Conservation (phyloP, 2,797 vertebrate species). For the Sebastes itinus region DNA sequence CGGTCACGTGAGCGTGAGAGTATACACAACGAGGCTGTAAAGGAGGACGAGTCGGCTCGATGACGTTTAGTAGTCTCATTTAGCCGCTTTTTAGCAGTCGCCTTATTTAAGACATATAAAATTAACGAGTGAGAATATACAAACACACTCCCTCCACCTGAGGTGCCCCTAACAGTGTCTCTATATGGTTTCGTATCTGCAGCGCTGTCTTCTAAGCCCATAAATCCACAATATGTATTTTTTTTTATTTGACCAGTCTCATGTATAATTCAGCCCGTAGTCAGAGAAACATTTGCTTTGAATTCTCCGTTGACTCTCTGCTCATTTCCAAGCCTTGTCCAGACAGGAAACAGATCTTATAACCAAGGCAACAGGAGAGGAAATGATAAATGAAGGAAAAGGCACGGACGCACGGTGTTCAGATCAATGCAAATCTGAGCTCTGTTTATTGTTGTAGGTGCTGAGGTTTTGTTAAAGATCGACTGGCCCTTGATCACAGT, state of each 20-base stretch:
- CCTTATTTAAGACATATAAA: no score
- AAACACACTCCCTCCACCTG: background rate
- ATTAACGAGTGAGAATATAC: no score
- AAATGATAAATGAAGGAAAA: slow-evolving; percentile 37
- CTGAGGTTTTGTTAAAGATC: slow-evolving; percentile 13
- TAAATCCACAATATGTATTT: background rate
- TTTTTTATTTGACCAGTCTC: slow-evolving; percentile 4
- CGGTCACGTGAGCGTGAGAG: no score
- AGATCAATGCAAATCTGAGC: slow-evolving; percentile 29
- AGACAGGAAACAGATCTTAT: slow-evolving; percentile 31
- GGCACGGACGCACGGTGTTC: slow-evolving; percentile 1
- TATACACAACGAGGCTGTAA: no score
- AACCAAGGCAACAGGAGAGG: slow-evolving; percentile 18
- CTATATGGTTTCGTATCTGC: background rate
- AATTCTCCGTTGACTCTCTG: slow-evolving; percentile 4
- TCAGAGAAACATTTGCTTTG: slow-evolving; percentile 15
- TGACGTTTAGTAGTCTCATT: no score
- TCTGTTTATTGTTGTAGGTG: slow-evolving; percentile 50
- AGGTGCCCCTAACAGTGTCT: background rate
- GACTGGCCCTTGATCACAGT: slow-evolving; percentile 20
- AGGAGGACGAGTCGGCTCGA: no score
- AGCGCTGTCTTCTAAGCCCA: background rate
- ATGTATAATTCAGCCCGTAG: slow-evolving; percentile 26
- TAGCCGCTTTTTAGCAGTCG: no score
- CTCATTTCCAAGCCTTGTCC: slow-evolving; percentile 6